Evolutionary conservation across 2,113 vertebrate species (phyloP).

Genomic region (Percopsis transmontana): DNA sequence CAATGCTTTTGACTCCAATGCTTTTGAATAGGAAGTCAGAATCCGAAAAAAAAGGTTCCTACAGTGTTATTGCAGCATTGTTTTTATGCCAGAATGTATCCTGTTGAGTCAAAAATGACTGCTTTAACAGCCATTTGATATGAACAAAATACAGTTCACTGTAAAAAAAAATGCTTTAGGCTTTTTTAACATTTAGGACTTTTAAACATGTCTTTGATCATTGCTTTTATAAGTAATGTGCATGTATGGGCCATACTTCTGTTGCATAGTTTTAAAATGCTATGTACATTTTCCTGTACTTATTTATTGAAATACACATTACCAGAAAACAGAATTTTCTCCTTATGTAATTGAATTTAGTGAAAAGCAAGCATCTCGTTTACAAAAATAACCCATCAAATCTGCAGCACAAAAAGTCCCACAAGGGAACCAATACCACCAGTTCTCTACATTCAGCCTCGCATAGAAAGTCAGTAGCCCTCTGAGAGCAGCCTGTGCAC

Average conservation of each 20-base stretch:
- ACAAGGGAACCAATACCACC: too few relatives aligned
- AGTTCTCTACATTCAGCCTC: too few relatives aligned
- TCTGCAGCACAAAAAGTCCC: too few relatives aligned
- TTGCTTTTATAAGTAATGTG: conserved; percentile 59
- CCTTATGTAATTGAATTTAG: too few relatives aligned
- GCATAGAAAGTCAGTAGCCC: too few relatives aligned
- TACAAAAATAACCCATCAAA: too few relatives aligned
- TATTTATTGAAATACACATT: conserved; percentile 73
- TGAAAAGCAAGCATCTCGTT: too few relatives aligned
- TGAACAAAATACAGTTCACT: conserved; percentile 34
- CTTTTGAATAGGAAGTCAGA: conserved; percentile 6
- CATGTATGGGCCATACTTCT: conserved; percentile 57
- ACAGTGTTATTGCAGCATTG: conserved; percentile 59
- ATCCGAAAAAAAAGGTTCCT: background rate
- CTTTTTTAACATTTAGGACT: conserved; percentile 23
- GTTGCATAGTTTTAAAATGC: conserved; percentile 43
- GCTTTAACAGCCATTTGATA: conserved; percentile 50
- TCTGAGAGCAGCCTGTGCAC: background rate
- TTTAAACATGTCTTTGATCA: conserved; percentile 37
- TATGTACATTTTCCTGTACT: conserved; percentile 51
- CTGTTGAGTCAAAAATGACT: conserved; percentile 38
- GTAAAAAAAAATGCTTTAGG: conserved; percentile 47
- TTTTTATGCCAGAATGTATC: conserved; percentile 69
- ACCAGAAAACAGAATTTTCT: conserved; percentile 38
- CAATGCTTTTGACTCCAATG: too few relatives aligned